Evolutionary conservation across 2,888 invertebrate species (phyloP).

Genomic region (Lamellibrachia satsuma): DNA sequence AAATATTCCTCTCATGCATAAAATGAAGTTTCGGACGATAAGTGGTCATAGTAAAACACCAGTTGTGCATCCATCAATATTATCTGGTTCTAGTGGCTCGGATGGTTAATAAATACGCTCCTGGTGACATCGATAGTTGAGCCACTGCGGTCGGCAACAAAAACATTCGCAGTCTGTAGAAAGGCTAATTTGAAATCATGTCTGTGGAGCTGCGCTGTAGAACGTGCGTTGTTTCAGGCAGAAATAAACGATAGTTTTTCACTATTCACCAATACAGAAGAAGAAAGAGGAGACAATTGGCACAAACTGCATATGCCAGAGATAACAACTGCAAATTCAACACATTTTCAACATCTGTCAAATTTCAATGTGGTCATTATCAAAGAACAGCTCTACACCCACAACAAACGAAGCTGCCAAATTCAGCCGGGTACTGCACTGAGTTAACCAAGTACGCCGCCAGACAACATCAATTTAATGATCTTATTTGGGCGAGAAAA

Average conservation of each 20-base stretch:
- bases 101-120: background rate
- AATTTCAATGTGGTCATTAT: background rate
- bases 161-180: background rate
- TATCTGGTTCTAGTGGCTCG: background rate
- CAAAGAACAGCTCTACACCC: background rate
- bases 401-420: background rate
- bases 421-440: background rate
- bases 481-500: background rate
- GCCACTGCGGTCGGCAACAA: background rate
- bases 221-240: background rate
- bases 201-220: background rate
- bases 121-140: background rate
- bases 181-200: background rate
- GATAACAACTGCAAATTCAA: background rate
- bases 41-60: background rate
- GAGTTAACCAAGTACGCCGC: background rate
- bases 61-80: background rate
- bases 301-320: background rate
- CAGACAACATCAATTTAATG: background rate
- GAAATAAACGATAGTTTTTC: background rate
- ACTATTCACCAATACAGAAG: background rate
- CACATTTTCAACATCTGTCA: background rate
- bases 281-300: background rate
- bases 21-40: background rate
- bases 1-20: background rate